A percentile compares a stretch with the other conserved stretches of the same genome.
These are phyloP conservation scores for Ypsolopha scabrella DNA, from an alignment of 2,888 invertebrate genomes.

Conservation along the genomic window DNA sequence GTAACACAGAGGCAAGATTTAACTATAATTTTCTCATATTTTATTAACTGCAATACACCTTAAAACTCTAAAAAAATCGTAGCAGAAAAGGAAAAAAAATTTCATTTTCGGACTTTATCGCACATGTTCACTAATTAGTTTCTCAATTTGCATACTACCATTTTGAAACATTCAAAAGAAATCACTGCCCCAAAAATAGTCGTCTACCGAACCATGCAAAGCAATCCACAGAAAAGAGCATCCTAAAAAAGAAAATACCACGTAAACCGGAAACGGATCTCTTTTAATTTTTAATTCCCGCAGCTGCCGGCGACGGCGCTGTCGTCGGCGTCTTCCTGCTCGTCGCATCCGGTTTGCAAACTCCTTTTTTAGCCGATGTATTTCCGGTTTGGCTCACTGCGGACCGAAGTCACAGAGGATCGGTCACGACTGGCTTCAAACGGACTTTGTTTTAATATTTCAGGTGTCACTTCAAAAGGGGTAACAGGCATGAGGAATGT, in stretches of 20 bases:
- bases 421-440: conserved; percentile 19
- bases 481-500: no score
- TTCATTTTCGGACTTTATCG: no score
- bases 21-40: no score
- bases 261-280: conserved; percentile 61
- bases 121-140: no score
- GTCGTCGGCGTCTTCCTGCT: conserved; percentile 64
- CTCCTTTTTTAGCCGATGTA: conserved; percentile 58
- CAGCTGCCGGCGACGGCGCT: conserved; percentile 44
- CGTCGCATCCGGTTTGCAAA: conserved; percentile 51
- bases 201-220: no score
- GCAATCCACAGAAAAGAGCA: background rate
- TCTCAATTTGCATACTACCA: no score
- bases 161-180: background rate
- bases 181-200: background rate
- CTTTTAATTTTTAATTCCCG: conserved; percentile 65
- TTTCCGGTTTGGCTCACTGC: conserved; percentile 48
- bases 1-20: no score
- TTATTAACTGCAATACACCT: no score
- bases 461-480: background rate
- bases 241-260: conserved; percentile 24
- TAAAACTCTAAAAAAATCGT: no score
- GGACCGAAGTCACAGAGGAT: conserved; percentile 35
- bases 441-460: background rate
- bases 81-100: no score